Percentiles rank a stretch among this genome's conserved stretches.
Conservation (phyloP, 2,797 vertebrate genomes). For the Acanthurus lineatus region DNA sequence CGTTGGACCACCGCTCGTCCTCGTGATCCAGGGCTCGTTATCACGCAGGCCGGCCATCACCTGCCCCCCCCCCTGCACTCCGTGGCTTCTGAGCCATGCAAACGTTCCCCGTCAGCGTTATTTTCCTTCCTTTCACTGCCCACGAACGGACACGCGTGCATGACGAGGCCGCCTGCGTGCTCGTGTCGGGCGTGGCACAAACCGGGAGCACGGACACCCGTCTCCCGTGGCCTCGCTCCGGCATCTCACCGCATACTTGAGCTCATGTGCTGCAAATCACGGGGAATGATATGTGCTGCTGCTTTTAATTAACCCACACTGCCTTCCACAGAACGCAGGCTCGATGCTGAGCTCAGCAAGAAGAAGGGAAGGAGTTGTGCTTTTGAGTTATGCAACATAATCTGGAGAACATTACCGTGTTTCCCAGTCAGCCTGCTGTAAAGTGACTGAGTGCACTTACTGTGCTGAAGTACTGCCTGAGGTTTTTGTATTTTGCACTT, state of each 20-base stretch:
- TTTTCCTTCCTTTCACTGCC: slow-evolving; percentile 2
- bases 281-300: slow-evolving; percentile 54
- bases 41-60: slow-evolving; percentile 20
- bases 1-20: slow-evolving; percentile 28
- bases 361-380: slow-evolving; percentile 47
- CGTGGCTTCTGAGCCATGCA: slow-evolving; percentile 24
- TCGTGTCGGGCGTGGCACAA: slow-evolving; percentile 49
- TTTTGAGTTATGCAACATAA: slow-evolving; percentile 54
- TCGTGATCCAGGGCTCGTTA: slow-evolving; percentile 50
- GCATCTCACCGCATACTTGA: slow-evolving; percentile 63
- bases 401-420: slow-evolving; percentile 30
- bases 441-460: slow-evolving; percentile 9
- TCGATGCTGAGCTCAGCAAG: slow-evolving; percentile 54
- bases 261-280: slow-evolving; percentile 69
- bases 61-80: slow-evolving; percentile 9
- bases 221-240: slow-evolving; percentile 59
- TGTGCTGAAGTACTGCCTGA: not conserved
- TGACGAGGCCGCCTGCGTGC: slow-evolving; percentile 3
- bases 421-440: slow-evolving; percentile 3
- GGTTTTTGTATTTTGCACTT: not conserved
- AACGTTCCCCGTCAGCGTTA: slow-evolving; percentile 33
- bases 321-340: slow-evolving; percentile 17
- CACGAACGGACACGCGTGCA: slow-evolving; percentile 28
- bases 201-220: slow-evolving; percentile 27
- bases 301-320: slow-evolving; percentile 61